Base-by-base conservation (phyloP, 2,888 invertebrate genomes). In the Agrypnus murinus region DNA sequence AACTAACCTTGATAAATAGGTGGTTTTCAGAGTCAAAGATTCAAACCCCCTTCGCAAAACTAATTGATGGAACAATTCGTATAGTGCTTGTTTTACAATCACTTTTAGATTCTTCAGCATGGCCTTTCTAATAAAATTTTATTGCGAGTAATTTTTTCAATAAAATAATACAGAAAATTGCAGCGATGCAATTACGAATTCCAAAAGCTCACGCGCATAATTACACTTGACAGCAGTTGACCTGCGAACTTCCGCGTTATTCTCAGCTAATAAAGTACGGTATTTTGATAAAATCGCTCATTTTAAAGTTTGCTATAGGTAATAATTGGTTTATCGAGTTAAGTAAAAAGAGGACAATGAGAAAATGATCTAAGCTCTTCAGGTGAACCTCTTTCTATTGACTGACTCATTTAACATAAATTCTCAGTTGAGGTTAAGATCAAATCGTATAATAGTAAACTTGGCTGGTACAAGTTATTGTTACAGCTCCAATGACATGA, bases 391-490 rank as follows among this genome's bases (percentile, higher is more conserved):
- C 7, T n/a, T 12, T 8, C 2, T 10, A 38, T 38, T 10, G 2
- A n/a, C 38, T 10, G 2, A n/a, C 38, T 8, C 38, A 15, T 17
- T 55, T 58, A 38, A 31, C 57, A 65, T 69, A 69, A 69, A 69
- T 70, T 57, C 59, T 65, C 59, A 69, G 59, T 55, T 73, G 76
- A 79, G 77, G 78, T 77, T 77, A 74, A 79, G 78, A 78, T 78
- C 77, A 77, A 76, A 78, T 77, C 75, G 68, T 77, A 25, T 25
- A 78, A 78, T 78, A 77, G 78, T 78, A 78, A 78, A 79, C 73
- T 77, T 76, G 73, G 76, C 69, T 73, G 73, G 75, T 73, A 74
- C 78, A 77, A 81, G 81, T 81, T 81, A 80, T 80, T 80, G 80
- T 80, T 79, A 78, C 77, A 77, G 77, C 77, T 72, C 65, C 59